Percentiles rank a stretch among this genome's conserved stretches.
Evolutionary conservation across 2,888 invertebrate species (phyloP).

Genomic region (Neoascia interrupta): DNA sequence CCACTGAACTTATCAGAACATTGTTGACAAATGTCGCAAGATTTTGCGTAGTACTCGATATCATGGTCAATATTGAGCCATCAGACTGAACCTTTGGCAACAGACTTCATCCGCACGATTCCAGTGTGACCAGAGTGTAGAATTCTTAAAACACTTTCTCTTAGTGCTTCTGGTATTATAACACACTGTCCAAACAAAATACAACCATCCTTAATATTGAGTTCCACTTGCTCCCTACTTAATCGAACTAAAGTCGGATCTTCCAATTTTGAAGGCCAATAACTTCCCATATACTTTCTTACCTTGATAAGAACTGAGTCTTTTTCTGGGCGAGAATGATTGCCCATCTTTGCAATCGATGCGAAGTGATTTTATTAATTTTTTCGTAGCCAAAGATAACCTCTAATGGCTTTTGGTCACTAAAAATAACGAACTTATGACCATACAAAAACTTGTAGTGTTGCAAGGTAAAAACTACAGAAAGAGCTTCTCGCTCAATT

Average conservation of each 20-base stretch:
- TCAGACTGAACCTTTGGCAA: not conserved
- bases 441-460: constrained; percentile 30
- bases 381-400: constrained; percentile 12
- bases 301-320: not conserved
- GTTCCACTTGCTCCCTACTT: not conserved
- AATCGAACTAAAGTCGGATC: not conserved
- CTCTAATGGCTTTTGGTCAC: constrained; percentile 17
- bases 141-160: not conserved
- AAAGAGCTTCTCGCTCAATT: constrained; percentile 34
- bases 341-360: constrained; percentile 6
- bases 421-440: constrained; percentile 5
- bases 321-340: not conserved
- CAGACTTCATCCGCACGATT: not conserved
- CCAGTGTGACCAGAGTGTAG: not conserved
- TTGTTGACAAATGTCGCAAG: not conserved
- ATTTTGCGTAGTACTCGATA: not conserved
- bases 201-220: not conserved
- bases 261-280: not conserved
- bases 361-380: constrained; percentile 3
- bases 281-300: not conserved
- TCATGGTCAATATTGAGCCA: not conserved
- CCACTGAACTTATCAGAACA: not conserved
- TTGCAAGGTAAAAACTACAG: constrained; percentile 25
- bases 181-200: not conserved
- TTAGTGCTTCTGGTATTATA: not conserved